Conservation (phyloP, 1,140 invertebrate genomes). For the Ectropis grisescens region DNA sequence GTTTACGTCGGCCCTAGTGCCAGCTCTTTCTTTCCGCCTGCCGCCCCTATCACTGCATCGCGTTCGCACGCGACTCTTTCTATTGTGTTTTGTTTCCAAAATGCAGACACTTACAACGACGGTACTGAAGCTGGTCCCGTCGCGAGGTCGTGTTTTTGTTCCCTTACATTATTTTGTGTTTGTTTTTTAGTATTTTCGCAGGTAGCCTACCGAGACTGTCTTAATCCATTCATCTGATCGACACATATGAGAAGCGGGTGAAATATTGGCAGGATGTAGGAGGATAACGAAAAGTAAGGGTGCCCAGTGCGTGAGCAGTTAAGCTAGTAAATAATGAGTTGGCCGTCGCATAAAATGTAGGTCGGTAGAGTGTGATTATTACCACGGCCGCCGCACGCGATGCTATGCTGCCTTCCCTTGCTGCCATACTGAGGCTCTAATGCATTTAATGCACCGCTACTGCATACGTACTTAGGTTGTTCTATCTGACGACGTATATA, state of each 20-base stretch:
- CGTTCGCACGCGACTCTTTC: constrained; percentile 56
- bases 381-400: constrained; percentile 38
- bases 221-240: constrained; percentile 15
- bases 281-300: constrained; percentile 25
- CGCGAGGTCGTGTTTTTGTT: constrained; percentile 53
- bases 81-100: constrained; percentile 68
- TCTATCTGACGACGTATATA: constrained; percentile 8
- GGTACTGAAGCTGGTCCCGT: constrained; percentile 45
- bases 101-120: constrained; percentile 63
- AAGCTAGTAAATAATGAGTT: constrained; percentile 53
- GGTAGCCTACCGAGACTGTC: constrained; percentile 31
- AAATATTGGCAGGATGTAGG: background rate
- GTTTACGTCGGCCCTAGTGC: constrained; percentile 63
- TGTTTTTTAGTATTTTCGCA: constrained; percentile 62
- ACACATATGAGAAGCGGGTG: background rate
- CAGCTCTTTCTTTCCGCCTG: constrained; percentile 56
- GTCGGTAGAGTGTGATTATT: constrained; percentile 51
- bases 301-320: constrained; percentile 34
- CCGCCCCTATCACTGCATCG: constrained; percentile 56
- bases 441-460: constrained; percentile 16
- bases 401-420: constrained; percentile 35
- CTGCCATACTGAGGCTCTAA: constrained; percentile 16
- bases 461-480: constrained; percentile 17
- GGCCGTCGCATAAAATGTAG: constrained; percentile 61
- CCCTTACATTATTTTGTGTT: constrained; percentile 53